These are phyloP conservation scores for Catostomus latipinnis DNA, from an alignment of 2,797 vertebrate genomes.

Conservation along the genomic window DNA sequence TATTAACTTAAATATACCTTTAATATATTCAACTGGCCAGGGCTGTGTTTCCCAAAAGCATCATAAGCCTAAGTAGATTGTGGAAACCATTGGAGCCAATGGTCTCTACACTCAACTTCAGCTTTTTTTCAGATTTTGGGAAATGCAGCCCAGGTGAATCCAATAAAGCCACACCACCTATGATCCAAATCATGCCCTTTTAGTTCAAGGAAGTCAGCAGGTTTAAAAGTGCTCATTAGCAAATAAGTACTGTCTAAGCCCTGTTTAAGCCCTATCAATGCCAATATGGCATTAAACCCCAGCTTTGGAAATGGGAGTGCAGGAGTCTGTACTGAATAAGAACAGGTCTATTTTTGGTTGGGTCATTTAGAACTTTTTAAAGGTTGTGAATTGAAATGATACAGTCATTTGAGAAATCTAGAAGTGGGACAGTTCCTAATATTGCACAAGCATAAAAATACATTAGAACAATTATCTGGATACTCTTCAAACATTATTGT, in stretches of 20 bases:
- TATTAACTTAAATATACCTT: background rate
- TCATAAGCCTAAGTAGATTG: too few species aligned
- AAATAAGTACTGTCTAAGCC: slow-evolving; percentile 30
- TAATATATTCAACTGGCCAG: background rate
- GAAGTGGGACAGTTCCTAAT: slow-evolving; percentile 74
- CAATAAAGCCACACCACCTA: background rate
- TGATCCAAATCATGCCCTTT: slow-evolving; percentile 24
- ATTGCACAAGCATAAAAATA: slow-evolving; percentile 54
- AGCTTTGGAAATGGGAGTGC: slow-evolving; percentile 1
- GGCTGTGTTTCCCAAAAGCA: too few species aligned
- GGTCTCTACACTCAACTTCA: too few species aligned
- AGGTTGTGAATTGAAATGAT: slow-evolving; percentile 61
- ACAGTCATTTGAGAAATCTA: slow-evolving; percentile 60
- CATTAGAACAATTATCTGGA: too few species aligned
- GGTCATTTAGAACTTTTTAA: slow-evolving; percentile 60
- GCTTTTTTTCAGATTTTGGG: too few species aligned
- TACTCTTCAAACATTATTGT: too few species aligned
- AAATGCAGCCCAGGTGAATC: background rate
- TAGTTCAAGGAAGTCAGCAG: slow-evolving; percentile 21
- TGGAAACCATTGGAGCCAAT: too few species aligned
- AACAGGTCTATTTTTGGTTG: slow-evolving; percentile 59
- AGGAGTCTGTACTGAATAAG: slow-evolving; percentile 15
- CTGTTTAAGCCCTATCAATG: slow-evolving; percentile 27
- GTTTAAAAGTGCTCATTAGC: slow-evolving; percentile 37
- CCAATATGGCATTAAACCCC: slow-evolving; percentile 12